These are phyloP conservation scores for Trisateles emortualis DNA, from an alignment of 2,888 invertebrate species.

Conservation along the genomic window DNA sequence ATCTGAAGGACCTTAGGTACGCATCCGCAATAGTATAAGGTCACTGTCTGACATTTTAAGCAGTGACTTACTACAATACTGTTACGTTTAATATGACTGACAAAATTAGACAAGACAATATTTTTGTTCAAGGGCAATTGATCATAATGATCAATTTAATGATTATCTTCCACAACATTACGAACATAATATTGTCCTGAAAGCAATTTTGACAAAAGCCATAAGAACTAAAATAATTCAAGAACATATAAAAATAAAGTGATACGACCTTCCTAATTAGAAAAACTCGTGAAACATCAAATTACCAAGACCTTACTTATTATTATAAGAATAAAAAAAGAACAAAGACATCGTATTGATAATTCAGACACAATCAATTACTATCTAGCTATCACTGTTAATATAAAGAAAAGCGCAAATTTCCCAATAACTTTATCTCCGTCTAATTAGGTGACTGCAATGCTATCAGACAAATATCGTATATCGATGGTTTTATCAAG, in stretches of 20 bases:
- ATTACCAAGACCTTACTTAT: constrained; percentile 13
- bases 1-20: too few species aligned
- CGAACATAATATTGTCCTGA: background rate
- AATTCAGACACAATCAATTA: background rate
- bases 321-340: background rate
- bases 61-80: background rate
- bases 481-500: constrained; percentile 56
- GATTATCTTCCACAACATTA: background rate
- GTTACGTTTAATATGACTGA: background rate
- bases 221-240: constrained; percentile 11
- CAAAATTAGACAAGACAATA: background rate
- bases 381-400: background rate
- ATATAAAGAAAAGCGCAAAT: background rate
- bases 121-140: background rate
- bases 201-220: background rate
- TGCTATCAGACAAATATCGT: constrained; percentile 28
- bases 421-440: constrained; percentile 10
- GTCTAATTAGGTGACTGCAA: constrained; percentile 42
- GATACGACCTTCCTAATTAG: constrained; percentile 25
- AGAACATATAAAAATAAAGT: constrained; percentile 30
- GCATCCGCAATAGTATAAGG: too few species aligned
- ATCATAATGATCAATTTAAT: too few species aligned
- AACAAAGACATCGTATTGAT: background rate
- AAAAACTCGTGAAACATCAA: constrained; percentile 14
- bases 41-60: background rate